Percentiles rank a stretch among this genome's conserved stretches.
These are phyloP conservation scores for Percopsis transmontana DNA, from an alignment of 2,113 vertebrate species.

Conservation along the genomic window DNA sequence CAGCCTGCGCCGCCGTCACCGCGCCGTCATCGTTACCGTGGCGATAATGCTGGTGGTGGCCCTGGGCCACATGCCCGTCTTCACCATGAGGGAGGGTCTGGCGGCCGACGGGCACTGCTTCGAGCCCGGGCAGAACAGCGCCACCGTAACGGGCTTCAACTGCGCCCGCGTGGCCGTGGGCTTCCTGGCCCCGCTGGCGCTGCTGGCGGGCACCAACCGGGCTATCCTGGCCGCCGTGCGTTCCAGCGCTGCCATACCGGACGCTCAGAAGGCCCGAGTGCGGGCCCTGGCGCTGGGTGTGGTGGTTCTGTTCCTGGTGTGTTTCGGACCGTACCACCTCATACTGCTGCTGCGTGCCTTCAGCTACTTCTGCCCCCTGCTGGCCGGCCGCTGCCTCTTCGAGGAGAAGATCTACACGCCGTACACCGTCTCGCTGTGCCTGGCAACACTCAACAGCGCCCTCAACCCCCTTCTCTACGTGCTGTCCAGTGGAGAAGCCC, in stretches of 20 bases:
- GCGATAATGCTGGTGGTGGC: constrained; percentile 63
- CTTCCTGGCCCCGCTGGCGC: constrained; percentile 78
- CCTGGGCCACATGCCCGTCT: constrained; percentile 67
- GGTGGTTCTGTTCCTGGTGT: constrained; percentile 84
- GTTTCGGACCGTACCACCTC: constrained; percentile 88
- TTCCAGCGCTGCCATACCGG: constrained; percentile 72
- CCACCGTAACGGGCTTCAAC: constrained; percentile 59
- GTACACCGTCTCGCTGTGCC: constrained; percentile 80
- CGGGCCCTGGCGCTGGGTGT: constrained; percentile 70
- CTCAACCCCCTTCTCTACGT: constrained; percentile 87
- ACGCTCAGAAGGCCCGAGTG: constrained; percentile 77
- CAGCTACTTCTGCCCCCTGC: constrained; percentile 56
- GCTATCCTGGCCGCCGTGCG: constrained; percentile 70
- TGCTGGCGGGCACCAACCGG: constrained; percentile 79
- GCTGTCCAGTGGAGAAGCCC: constrained; percentile 79
- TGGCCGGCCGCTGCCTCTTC: constrained; percentile 53
- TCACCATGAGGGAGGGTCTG: constrained; percentile 40
- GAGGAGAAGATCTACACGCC: constrained; percentile 69
- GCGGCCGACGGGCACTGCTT: constrained; percentile 66
- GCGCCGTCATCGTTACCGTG: constrained; percentile 48
- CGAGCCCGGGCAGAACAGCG: constrained; percentile 67
- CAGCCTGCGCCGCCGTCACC: constrained; percentile 68
- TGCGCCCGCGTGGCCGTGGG: constrained; percentile 78
- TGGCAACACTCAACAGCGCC: constrained; percentile 82
- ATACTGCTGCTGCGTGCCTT: constrained; percentile 77